phyloP scores from a whole-genome alignment of 2,888 invertebrate genomes.

The Cephus nigrinus region DNA sequence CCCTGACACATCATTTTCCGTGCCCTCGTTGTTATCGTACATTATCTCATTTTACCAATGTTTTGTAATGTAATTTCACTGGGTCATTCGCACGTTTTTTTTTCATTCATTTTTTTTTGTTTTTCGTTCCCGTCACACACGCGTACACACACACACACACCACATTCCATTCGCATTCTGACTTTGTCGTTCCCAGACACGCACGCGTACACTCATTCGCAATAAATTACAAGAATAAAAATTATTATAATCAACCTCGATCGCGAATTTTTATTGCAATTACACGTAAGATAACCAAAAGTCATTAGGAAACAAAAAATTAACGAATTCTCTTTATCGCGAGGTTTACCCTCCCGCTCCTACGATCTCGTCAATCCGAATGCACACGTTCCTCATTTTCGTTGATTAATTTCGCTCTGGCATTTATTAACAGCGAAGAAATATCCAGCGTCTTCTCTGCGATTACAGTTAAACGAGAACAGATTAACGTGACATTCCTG shows the following conservation, averaged over 20 bases:
- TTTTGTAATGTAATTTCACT: too few species aligned
- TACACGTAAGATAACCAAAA: neutral
- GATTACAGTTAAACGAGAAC: too few species aligned
- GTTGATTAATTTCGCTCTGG: neutral
- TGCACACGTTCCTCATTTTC: neutral
- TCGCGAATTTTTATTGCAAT: conserved; percentile 3
- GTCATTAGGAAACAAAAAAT: neutral
- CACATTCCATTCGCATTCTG: conserved; percentile 13
- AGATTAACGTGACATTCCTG: too few species aligned
- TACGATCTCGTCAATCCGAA: neutral
- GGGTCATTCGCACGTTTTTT: too few species aligned
- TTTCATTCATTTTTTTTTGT: neutral
- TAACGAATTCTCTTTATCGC: too few species aligned
- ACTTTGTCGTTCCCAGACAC: conserved; percentile 17
- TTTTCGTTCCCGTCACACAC: conserved; percentile 19
- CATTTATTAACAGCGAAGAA: too few species aligned
- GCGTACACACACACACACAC: conserved; percentile 19
- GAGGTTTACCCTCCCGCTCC: neutral
- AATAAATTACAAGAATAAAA: conserved; percentile 36
- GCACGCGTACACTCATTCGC: neutral
- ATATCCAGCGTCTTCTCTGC: too few species aligned
- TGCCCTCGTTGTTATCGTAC: too few species aligned
- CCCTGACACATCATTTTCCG: too few species aligned
- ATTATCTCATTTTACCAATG: too few species aligned
- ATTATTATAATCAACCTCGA: conserved; percentile 18